Percentiles rank a stretch among this genome's conserved stretches.
Conservation (phyloP, 2,888 invertebrate species). For the Himalopsyche japonica region DNA sequence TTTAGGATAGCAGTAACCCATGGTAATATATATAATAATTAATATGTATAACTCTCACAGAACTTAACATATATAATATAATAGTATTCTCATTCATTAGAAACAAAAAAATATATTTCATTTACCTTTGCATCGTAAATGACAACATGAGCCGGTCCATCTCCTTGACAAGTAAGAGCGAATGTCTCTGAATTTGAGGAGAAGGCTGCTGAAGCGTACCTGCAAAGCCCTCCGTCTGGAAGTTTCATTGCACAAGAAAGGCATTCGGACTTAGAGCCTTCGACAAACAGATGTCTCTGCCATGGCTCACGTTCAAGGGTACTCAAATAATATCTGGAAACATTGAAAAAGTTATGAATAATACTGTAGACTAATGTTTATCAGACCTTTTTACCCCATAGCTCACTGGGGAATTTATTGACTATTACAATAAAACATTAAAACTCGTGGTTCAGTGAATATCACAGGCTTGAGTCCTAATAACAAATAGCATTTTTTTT, state of each 20-base stretch:
- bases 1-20: too few relatives aligned
- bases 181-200: conserved; percentile 68
- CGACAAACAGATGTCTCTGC: conserved; percentile 72
- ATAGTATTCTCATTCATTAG: too few relatives aligned
- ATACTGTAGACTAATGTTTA: background rate
- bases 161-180: conserved; percentile 69
- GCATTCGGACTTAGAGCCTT: conserved; percentile 57
- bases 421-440: background rate
- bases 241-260: conserved; percentile 68
- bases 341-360: background rate
- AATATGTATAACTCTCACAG: too few relatives aligned
- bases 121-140: conserved; percentile 57
- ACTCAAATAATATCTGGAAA: conserved; percentile 71
- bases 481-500: too few relatives aligned
- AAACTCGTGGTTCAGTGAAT: too few relatives aligned
- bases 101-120: too few relatives aligned
- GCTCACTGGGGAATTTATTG: background rate
- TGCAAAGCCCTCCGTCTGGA: conserved; percentile 62
- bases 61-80: too few relatives aligned
- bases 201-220: conserved; percentile 61
- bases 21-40: too few relatives aligned
- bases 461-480: too few relatives aligned
- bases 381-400: background rate
- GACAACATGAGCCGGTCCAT: conserved; percentile 62
- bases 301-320: conserved; percentile 67